Percentiles rank a stretch among this genome's conserved stretches.
These are phyloP conservation scores for Dromiciops gliroides DNA, from an alignment of 2,113 vertebrate genomes.

Conservation along the genomic window DNA sequence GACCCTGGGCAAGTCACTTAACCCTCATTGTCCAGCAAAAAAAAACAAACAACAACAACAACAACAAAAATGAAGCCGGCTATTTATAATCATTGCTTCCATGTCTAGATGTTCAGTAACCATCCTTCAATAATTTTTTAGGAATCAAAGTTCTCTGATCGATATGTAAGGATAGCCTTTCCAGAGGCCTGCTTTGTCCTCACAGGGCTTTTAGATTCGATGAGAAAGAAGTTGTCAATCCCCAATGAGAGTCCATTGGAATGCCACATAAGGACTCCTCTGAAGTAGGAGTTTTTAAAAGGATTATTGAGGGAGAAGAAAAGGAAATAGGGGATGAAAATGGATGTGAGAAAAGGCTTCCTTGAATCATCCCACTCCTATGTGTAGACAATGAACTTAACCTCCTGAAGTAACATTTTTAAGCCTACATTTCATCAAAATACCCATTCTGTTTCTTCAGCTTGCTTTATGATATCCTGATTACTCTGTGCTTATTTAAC, in stretches of 20 bases:
- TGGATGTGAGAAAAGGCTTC: background rate
- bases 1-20: no score
- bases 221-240: background rate
- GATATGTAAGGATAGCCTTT: background rate
- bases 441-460: background rate
- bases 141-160: background rate
- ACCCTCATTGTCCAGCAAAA: no score
- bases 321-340: background rate
- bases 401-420: no score
- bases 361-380: no score
- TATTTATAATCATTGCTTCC: background rate
- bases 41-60: no score
- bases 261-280: background rate
- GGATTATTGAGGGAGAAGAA: background rate
- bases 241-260: background rate
- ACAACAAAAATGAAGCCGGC: background rate
- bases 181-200: background rate
- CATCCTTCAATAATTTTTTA: background rate
- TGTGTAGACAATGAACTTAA: no score
- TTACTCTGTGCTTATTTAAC: background rate
- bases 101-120: background rate
- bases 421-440: no score
- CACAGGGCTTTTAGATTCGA: background rate
- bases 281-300: background rate
- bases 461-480: background rate